Percentiles rank a stretch among this genome's conserved stretches.
Conservation (phyloP, 2,888 invertebrate genomes). For the Melanargia galathea region DNA sequence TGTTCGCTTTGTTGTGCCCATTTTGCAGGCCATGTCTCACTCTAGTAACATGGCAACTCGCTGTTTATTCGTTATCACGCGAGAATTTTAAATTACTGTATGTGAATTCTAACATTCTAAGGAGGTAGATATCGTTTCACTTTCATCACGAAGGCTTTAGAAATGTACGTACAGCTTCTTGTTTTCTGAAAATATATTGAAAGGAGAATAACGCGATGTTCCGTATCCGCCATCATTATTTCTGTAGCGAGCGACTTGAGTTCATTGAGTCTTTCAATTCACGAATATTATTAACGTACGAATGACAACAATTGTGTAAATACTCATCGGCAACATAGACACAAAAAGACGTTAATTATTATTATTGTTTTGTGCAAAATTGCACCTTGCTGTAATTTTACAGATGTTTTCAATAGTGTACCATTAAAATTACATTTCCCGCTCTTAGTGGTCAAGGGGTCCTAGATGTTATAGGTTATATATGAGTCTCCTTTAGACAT, state of each 20-base stretch:
- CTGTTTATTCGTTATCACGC: neutral
- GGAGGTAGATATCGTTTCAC: neutral
- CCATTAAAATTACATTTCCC: no score
- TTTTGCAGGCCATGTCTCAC: no score
- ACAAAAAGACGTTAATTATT: neutral
- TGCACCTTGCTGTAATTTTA: no score
- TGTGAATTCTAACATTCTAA: neutral
- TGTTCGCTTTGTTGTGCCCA: no score
- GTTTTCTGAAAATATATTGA: constrained; percentile 14
- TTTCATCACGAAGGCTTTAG: constrained; percentile 9
- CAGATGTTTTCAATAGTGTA: no score
- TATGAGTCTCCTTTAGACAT: no score
- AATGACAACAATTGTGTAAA: constrained; percentile 1
- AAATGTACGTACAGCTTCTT: constrained; percentile 3
- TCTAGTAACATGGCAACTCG: no score
- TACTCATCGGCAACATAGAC: neutral
- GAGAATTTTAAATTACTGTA: neutral
- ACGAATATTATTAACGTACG: constrained; percentile 1
- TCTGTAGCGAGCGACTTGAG: constrained; percentile 8
- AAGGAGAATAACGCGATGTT: constrained; percentile 12
- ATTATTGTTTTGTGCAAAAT: no score
- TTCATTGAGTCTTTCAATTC: constrained; percentile 12
- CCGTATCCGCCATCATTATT: constrained; percentile 14
- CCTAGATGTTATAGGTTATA: no score
- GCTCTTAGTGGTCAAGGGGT: no score